These are phyloP conservation scores for Threskiornis aethiopicus DNA, from an alignment of 2,797 vertebrate species.

Conservation along the genomic window DNA sequence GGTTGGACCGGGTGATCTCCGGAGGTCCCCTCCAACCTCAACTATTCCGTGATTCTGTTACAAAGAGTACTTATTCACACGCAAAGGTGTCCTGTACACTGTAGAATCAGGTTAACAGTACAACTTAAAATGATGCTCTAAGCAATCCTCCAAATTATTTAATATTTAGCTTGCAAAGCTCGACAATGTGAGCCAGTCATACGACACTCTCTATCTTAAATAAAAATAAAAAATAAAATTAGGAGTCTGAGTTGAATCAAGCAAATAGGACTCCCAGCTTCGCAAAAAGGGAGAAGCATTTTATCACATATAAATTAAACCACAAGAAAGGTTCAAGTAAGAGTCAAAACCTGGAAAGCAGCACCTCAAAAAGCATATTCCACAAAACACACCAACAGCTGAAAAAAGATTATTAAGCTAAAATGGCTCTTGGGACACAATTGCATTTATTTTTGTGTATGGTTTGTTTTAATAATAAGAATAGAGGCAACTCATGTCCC, in stretches of 20 bases:
- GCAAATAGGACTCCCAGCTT: not conserved
- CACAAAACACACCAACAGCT: not conserved
- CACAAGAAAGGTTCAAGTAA: not conserved
- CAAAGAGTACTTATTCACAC: not conserved
- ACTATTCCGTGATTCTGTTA: not conserved
- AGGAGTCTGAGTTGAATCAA: not conserved
- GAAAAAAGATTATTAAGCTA: not conserved
- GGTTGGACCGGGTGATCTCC: not conserved
- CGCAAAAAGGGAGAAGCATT: not conserved
- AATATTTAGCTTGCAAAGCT: not conserved
- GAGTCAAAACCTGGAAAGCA: not conserved
- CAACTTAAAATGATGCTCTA: not conserved
- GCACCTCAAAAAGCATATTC: not conserved
- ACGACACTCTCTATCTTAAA: not conserved
- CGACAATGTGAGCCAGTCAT: not conserved
- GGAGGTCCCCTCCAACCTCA: not conserved
- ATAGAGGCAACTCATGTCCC: not conserved
- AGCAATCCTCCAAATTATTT: not conserved
- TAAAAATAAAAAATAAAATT: not conserved
- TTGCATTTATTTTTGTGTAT: accelerated
- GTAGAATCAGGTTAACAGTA: not conserved
- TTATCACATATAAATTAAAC: not conserved
- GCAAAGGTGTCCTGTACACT: not conserved
- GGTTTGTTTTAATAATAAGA: not conserved
- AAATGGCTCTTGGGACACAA: not conserved